Percentiles rank a stretch among this genome's conserved stretches.
Conservation (phyloP, 2,888 invertebrate genomes). For the Merodon equestris region DNA sequence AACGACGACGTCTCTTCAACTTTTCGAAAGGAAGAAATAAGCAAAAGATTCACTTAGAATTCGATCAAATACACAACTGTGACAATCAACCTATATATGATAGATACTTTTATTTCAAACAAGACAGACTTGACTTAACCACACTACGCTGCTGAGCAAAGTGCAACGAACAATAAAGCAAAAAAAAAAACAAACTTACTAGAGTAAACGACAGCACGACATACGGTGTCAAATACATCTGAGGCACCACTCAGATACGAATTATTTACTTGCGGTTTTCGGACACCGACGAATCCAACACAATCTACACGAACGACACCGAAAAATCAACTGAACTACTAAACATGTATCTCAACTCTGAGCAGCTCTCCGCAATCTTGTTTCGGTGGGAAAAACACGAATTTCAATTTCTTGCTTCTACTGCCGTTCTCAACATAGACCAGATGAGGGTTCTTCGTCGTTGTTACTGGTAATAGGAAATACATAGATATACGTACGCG, state of each 20-base stretch:
- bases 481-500: too few relatives aligned
- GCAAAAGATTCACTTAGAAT: conserved; percentile 18
- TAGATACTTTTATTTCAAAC: conserved; percentile 8
- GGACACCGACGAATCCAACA: conserved; percentile 20
- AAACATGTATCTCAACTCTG: conserved; percentile 56
- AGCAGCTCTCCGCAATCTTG: conserved; percentile 32
- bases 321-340: conserved; percentile 56
- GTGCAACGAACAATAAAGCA: conserved; percentile 9
- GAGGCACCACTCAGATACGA: conserved; percentile 20
- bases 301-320: conserved; percentile 42
- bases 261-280: background rate
- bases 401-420: conserved; percentile 50
- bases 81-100: background rate
- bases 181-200: conserved; percentile 44
- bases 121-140: background rate
- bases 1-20: background rate
- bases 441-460: conserved; percentile 24
- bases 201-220: conserved; percentile 16
- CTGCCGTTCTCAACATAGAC: conserved; percentile 60
- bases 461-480: too few relatives aligned
- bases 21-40: background rate
- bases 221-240: conserved; percentile 17
- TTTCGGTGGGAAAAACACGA: conserved; percentile 64
- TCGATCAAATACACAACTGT: conserved; percentile 14
- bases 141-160: conserved; percentile 28